Base-by-base conservation (phyloP, 2,888 invertebrate species). In the Pterostichus madidus region DNA sequence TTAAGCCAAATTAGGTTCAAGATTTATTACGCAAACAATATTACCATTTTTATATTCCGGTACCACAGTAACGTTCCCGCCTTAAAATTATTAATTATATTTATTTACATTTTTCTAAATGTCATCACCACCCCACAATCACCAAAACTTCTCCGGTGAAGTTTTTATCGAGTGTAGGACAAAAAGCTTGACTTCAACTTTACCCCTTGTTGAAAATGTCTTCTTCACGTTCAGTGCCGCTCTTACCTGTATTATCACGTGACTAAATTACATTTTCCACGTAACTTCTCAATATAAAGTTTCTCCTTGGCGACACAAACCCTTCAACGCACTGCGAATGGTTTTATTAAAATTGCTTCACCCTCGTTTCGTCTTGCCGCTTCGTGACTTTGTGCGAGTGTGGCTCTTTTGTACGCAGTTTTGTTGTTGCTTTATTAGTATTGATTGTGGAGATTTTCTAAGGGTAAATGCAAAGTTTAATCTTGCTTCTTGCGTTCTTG, bases 231-330 rank as follows among this genome's bases (percentile, higher is more conserved):
- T 7, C 3, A 24, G 68, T 13, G 68, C 15, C 39, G 31, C 68
- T 17, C 64, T 49, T 31, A 73, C 73, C 73, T 73, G 73, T 17
- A 46, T 73, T 73, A 73, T 73, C 73, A 73, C 49, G 73, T 73
- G 73, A 46, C 73, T 73, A 49, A 73, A 73, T 73, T 73, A 73
- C 73, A 46, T 73, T 73, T 73, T 73, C 73, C 73, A 73, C 73
- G 44, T 49, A 73, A 73, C 73, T 73, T 73, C 73, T 73, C 73
- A 73, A 73, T 73, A 73, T 73, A 73, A 73, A 73, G 46, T 73
- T 73, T 73, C 35, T 4, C 64, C 59, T 53, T 17, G 53, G 31
- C 59, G 64, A 64, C 32, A 64, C 64, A 64, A 59, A 59, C 35
- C 35, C 64, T 64, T 59, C 59, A 59, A 17, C 35, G 31, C 64